phyloP scores from a whole-genome alignment of 2,888 invertebrate genomes.

The Amitus sp. region DNA sequence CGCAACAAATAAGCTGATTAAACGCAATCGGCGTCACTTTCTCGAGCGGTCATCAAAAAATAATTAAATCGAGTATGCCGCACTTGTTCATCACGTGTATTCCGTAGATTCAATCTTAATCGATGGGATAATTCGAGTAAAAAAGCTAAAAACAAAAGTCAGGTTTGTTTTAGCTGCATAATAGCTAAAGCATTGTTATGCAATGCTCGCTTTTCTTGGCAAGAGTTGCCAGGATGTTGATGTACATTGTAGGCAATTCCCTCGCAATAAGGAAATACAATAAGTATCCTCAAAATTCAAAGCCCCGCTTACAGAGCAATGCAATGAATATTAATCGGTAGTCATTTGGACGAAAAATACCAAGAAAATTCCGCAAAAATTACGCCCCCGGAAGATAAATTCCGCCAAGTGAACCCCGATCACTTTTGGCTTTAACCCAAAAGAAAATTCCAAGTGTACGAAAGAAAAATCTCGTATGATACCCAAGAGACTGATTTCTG shows the following conservation, averaged over 20 bases:
- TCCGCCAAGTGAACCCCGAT: too few species aligned
- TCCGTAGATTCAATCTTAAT: too few species aligned
- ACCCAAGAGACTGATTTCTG: not conserved
- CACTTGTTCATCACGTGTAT: not conserved
- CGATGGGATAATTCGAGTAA: too few species aligned
- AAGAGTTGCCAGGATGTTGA: slow-evolving; percentile 30
- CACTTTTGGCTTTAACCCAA: too few species aligned
- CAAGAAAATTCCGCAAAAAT: not conserved
- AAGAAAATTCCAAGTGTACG: too few species aligned
- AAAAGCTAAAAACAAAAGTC: slow-evolving; percentile 5
- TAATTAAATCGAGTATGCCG: too few species aligned
- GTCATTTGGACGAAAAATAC: not conserved
- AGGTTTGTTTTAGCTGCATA: slow-evolving; percentile 31
- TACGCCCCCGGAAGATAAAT: too few species aligned
- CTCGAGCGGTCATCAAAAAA: not conserved
- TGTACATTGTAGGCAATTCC: slow-evolving; percentile 29
- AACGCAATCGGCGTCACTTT: not conserved
- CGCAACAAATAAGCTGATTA: not conserved
- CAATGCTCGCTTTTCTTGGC: slow-evolving; percentile 41
- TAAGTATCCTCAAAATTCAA: slow-evolving; percentile 20
- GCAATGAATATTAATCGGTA: slow-evolving; percentile 6
- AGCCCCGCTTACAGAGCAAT: slow-evolving; percentile 16
- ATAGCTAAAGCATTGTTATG: slow-evolving; percentile 36
- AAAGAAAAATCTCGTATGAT: too few species aligned
- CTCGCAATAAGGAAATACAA: slow-evolving; percentile 29